phyloP scores from a whole-genome alignment of 2,113 vertebrate genomes.

The Daboia siamensis region DNA sequence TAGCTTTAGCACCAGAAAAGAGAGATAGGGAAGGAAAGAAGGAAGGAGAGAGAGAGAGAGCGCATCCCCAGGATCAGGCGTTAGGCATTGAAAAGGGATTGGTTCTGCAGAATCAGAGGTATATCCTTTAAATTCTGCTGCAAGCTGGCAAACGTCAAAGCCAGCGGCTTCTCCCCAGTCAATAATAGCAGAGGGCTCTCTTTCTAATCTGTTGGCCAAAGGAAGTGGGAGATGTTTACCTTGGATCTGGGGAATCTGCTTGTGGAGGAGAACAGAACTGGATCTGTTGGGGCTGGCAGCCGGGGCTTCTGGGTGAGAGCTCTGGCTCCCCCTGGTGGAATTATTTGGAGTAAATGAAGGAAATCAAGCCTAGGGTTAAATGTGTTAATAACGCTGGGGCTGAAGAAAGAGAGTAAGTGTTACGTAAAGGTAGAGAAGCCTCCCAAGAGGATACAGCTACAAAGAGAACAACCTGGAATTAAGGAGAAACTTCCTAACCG shows the following conservation, averaged over 20 bases:
- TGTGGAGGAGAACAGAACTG: not conserved
- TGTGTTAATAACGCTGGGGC: not conserved
- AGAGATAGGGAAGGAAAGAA: too few relatives aligned
- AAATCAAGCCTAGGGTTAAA: not conserved
- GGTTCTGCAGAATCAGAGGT: not conserved
- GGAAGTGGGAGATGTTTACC: not conserved
- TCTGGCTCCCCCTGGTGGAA: slow-evolving; percentile 12
- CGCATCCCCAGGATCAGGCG: not conserved
- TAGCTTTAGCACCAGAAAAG: too few relatives aligned
- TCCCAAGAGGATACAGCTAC: not conserved
- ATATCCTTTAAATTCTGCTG: not conserved
- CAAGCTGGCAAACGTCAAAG: not conserved
- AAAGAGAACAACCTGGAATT: not conserved
- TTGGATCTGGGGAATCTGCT: not conserved
- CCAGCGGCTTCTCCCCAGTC: not conserved
- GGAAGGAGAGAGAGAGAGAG: too few relatives aligned
- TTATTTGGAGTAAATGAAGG: not conserved
- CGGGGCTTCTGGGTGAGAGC: not conserved
- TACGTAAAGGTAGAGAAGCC: not conserved
- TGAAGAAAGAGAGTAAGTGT: not conserved
- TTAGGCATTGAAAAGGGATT: not conserved
- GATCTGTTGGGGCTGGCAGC: too few relatives aligned
- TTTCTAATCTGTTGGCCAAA: not conserved
- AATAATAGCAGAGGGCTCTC: not conserved
- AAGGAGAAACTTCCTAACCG: not conserved